phyloP scores from a whole-genome alignment of 2,113 vertebrate species.

The Phyllostomus hastatus region DNA sequence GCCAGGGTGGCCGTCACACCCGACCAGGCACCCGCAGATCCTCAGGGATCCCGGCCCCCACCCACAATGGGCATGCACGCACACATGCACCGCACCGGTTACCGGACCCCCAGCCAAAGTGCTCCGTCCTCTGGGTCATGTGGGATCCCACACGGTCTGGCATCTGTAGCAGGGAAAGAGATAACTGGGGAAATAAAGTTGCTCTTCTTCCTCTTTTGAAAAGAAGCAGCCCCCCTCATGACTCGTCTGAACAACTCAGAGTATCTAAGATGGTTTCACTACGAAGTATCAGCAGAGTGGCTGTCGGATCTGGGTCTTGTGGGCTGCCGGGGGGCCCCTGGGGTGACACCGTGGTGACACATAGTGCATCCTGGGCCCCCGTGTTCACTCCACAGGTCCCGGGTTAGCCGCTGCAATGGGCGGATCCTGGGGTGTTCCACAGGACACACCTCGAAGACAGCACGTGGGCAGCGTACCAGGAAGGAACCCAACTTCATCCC shows the following conservation, averaged over 20 bases:
- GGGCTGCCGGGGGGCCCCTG: neutral
- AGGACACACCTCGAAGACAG: neutral
- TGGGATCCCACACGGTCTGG: neutral
- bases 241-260: neutral
- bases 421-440: neutral
- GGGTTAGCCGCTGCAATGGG: neutral
- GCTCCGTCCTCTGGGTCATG: too few relatives aligned
- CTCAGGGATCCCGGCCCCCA: neutral
- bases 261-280: neutral
- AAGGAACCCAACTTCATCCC: neutral
- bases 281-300: neutral
- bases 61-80: rapidly evolving
- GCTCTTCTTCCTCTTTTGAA: neutral
- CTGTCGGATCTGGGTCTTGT: too few relatives aligned
- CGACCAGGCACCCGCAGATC: neutral
- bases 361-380: too few relatives aligned
- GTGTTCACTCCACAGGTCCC: neutral
- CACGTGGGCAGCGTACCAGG: rapidly evolving
- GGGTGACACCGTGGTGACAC: rapidly evolving
- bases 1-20: neutral
- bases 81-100: neutral
- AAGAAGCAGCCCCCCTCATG: neutral
- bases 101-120: neutral
- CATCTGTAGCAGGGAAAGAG: neutral
- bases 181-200: neutral